Evolutionary conservation across 2,888 invertebrate genomes (phyloP), one percentile per base, ranked within the genome.

Genomic region (Synanthedon vespiformis): DNA sequence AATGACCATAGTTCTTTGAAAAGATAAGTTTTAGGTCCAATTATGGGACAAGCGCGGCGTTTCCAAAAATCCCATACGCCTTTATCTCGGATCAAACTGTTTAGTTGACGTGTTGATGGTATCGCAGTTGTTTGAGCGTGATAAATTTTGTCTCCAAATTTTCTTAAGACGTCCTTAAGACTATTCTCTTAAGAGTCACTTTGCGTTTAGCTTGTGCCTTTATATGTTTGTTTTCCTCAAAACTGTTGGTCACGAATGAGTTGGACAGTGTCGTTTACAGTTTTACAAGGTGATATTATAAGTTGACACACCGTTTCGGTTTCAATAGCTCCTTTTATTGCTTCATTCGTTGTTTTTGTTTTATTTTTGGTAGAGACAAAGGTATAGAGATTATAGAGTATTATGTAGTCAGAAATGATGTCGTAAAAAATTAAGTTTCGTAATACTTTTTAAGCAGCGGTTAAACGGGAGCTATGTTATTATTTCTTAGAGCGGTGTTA

Each of bases 1-100:
- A 84, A 81, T 75, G 80, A 74, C 80, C 80, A 78, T 74, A 74
- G 62, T 86, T 85, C 85, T 72, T 67, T 74, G 85, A 84, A 86
- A 65, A 81, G 79, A 82, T 85, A 81, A 84, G 77, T 63, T 72
- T 73, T 74, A 70, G 59, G 65, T 63, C 82, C 85, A 84, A 83
- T 85, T 85, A 84, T 75, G 74, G 77, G 59, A 61, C 71, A 62
- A 64, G 63, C 72, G 80, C 80, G 79, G 81, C 65, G 73, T 80
- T 83, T 83, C 82, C 83, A 80, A 83, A 84, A 84, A 84, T 80
- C 64, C 65, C 63, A 57, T 58, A 65, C 59, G 60, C 65, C 71
- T 74, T 81, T 81, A 83, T 83, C 83, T 77, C 49, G 51, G 70
- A 84, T 84, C 82, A 74, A 69, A 73, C 68, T 64, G 68, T 65